Evolutionary conservation across 1,140 invertebrate species (phyloP).

Genomic region (Tetragnatha versicolor): DNA sequence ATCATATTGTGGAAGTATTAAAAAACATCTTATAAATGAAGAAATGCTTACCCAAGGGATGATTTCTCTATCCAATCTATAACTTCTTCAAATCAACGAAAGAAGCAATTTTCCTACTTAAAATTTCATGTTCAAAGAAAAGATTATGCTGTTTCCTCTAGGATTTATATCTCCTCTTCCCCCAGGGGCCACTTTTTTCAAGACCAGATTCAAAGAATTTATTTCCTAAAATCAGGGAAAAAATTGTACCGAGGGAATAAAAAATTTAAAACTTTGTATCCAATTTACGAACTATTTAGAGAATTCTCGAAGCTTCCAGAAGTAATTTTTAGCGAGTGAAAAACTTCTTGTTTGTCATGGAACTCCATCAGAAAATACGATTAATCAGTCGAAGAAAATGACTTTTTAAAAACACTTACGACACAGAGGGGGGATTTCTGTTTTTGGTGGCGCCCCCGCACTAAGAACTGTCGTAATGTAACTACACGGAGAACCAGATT

Average conservation of each 20-base stretch:
- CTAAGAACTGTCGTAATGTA: conserved; percentile 18
- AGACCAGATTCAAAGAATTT: conserved; percentile 9
- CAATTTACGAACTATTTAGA: conserved; percentile 37
- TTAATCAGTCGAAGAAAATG: conserved; percentile 43
- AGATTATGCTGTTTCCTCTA: conserved; percentile 12
- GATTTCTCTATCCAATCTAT: neutral
- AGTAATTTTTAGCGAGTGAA: conserved; percentile 32
- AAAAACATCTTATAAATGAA: conserved; percentile 7
- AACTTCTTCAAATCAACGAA: neutral
- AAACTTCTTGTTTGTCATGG: conserved; percentile 41
- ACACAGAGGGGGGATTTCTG: neutral
- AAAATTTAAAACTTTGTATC: conserved; percentile 36
- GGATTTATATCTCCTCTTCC: too few relatives aligned
- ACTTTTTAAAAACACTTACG: conserved; percentile 46
- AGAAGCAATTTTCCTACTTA: conserved; percentile 34
- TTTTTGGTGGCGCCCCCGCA: neutral
- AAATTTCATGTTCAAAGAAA: conserved; percentile 17
- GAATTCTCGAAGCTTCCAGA: conserved; percentile 13
- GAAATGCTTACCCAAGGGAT: neutral
- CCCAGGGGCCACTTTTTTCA: conserved; percentile 12
- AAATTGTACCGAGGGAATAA: neutral
- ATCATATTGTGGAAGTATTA: too few relatives aligned
- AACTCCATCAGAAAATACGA: conserved; percentile 42
- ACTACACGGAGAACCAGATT: conserved; percentile 21
- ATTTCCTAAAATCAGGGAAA: neutral